These are phyloP conservation scores for Tethea ocularis DNA, from an alignment of 2,888 invertebrate genomes.

Conservation along the genomic window DNA sequence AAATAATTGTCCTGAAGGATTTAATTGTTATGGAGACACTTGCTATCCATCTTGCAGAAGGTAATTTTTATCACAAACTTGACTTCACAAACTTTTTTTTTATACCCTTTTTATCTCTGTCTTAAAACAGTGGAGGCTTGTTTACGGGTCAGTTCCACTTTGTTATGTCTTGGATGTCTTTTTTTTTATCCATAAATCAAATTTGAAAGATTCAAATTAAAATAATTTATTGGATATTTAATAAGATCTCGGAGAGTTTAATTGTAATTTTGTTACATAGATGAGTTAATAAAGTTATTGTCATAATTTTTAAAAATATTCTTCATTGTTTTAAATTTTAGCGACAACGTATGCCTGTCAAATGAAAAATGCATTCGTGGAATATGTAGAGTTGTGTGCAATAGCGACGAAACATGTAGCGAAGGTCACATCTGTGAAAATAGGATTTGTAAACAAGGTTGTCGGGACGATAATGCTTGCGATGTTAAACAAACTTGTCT, in stretches of 20 bases:
- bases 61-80: slow-evolving; percentile 59
- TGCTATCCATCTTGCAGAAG: slow-evolving; percentile 91
- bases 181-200: too few species aligned
- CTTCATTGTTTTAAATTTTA: slow-evolving; percentile 63
- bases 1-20: slow-evolving; percentile 87
- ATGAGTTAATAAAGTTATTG: background rate
- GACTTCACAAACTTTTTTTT: background rate
- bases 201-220: too few species aligned
- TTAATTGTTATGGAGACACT: slow-evolving; percentile 90
- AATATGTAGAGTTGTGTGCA: slow-evolving; percentile 93
- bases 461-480: slow-evolving; percentile 92
- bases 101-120: background rate
- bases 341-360: slow-evolving; percentile 91
- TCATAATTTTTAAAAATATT: background rate
- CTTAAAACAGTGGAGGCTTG: background rate
- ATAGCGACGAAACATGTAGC: slow-evolving; percentile 92
- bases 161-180: too few species aligned
- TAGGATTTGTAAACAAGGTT: slow-evolving; percentile 93
- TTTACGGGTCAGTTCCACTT: background rate
- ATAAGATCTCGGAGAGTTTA: too few species aligned
- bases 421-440: slow-evolving; percentile 94
- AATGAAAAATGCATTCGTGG: slow-evolving; percentile 94
- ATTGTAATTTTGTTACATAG: too few species aligned
- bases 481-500: slow-evolving; percentile 90
- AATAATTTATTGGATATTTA: too few species aligned